Evolutionary conservation across 2,113 vertebrate genomes (phyloP).

Genomic region (Colaptes auratus): DNA sequence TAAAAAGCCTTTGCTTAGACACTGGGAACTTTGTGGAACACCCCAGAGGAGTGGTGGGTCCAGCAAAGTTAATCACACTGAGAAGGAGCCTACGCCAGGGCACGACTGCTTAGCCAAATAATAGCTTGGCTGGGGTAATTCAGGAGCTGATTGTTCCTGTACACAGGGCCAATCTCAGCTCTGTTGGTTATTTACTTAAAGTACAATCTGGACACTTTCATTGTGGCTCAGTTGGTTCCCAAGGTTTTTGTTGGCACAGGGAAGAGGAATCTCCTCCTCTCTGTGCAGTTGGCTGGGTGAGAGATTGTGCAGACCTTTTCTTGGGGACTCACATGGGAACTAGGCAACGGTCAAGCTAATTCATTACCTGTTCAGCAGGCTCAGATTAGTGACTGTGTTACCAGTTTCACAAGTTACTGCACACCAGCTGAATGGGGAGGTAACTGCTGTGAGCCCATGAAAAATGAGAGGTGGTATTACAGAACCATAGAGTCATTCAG

Average conservation of each 20-base stretch:
- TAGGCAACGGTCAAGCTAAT: background rate
- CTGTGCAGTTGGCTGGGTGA: rapidly evolving
- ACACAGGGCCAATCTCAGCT: background rate
- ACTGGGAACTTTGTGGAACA: background rate
- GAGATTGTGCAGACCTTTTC: background rate
- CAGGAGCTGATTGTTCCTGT: background rate
- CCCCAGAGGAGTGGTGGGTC: background rate
- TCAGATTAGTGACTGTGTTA: background rate
- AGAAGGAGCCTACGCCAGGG: background rate
- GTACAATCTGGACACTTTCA: background rate
- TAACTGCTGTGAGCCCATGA: background rate
- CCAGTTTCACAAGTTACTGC: background rate
- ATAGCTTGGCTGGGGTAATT: background rate
- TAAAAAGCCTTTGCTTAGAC: background rate
- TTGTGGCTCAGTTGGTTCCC: background rate
- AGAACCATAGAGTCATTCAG: background rate
- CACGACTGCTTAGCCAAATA: background rate
- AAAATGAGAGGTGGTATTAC: background rate
- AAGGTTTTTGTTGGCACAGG: background rate
- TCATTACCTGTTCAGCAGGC: background rate
- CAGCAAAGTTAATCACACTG: background rate
- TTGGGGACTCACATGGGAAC: background rate
- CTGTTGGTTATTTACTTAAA: background rate
- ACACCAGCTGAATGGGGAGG: background rate
- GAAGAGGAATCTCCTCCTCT: background rate